A percentile compares a stretch with the other conserved stretches of the same genome.
These are phyloP conservation scores for Phycodurus eques DNA, from an alignment of 2,113 vertebrate species.

Conservation along the genomic window DNA sequence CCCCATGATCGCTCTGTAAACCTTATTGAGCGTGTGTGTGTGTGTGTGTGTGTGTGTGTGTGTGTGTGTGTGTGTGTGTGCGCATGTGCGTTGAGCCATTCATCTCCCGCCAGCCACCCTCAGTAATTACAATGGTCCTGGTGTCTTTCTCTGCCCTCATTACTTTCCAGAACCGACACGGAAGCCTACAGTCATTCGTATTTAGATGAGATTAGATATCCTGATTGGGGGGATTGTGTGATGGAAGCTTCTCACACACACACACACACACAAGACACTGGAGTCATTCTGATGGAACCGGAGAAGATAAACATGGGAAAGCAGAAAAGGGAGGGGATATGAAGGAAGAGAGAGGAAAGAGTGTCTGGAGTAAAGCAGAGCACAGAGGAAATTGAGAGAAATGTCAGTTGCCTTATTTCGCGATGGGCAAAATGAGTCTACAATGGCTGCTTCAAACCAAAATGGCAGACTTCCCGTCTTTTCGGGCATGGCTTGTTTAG, in stretches of 20 bases:
- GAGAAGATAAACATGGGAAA: background rate
- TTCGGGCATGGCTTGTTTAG: too few species aligned
- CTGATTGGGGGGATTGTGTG: slow-evolving; percentile 2
- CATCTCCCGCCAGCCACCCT: slow-evolving; percentile 35
- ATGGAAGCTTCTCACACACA: background rate
- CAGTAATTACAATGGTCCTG: slow-evolving; percentile 38
- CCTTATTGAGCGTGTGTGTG: slow-evolving; percentile 1
- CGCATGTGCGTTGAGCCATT: slow-evolving; percentile 32
- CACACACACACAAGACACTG: background rate
- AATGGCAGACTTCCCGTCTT: too few species aligned
- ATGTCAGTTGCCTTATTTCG: background rate
- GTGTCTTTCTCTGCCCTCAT: slow-evolving; percentile 27
- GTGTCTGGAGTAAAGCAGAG: background rate
- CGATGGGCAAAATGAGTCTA: too few species aligned
- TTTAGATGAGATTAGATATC: slow-evolving; percentile 11
- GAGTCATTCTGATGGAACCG: background rate
- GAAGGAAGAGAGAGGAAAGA: background rate
- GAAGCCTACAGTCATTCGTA: background rate
- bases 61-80: too few species aligned
- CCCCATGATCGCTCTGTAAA: background rate
- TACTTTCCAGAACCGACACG: slow-evolving; percentile 8
- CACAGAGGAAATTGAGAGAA: background rate
- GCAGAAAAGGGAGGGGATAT: background rate
- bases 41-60: too few species aligned
- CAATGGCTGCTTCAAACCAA: too few species aligned